phyloP scores from a whole-genome alignment of 2,888 invertebrate genomes.

The Seira musarum region DNA sequence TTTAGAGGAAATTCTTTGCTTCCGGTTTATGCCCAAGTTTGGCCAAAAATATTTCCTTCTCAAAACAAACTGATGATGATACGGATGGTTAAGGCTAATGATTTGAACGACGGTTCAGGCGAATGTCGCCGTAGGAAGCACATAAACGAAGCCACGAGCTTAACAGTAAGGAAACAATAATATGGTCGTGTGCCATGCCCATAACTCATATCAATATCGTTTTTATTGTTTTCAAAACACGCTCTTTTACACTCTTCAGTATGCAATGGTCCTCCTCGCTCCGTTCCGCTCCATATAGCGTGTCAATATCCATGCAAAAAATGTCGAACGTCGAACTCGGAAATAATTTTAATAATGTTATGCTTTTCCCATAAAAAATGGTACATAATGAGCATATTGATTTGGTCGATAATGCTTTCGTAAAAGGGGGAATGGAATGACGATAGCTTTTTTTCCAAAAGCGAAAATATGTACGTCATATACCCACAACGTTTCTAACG shows the following conservation, averaged over 20 bases:
- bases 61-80: conserved; percentile 9
- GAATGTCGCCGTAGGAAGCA: conserved; percentile 7
- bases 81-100: conserved; percentile 28
- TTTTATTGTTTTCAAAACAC: conserved; percentile 8
- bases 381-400: conserved; percentile 24
- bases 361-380: conserved; percentile 21
- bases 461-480: no score
- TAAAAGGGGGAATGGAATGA: conserved; percentile 15
- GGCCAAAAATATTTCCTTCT: no score
- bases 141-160: conserved; percentile 38
- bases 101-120: neutral
- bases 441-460: neutral
- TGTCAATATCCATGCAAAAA: conserved; percentile 12
- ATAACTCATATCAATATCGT: conserved; percentile 29
- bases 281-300: neutral
- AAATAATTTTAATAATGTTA: conserved; percentile 35
- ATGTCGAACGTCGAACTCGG: neutral
- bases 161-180: conserved; percentile 35
- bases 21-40: no score
- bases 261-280: neutral
- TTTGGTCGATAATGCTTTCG: conserved; percentile 32
- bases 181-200: conserved; percentile 34
- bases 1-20: neutral
- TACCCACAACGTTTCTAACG: conserved; percentile 35
- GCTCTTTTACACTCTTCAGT: conserved; percentile 4